phyloP scores from a whole-genome alignment of 1,140 invertebrate species.

The Formica selysi region DNA sequence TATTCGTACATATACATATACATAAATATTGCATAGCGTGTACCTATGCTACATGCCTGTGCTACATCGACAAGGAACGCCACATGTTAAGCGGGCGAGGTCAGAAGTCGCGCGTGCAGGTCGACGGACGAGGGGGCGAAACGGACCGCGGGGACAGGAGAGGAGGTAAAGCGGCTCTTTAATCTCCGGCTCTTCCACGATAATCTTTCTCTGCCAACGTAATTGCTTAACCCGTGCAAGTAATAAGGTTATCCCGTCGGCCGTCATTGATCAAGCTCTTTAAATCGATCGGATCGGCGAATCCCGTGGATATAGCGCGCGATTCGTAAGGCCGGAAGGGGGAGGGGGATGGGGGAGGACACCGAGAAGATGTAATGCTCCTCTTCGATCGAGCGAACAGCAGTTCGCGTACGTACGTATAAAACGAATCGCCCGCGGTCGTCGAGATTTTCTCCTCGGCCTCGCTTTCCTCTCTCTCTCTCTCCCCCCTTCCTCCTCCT shows the following conservation, averaged over 20 bases:
- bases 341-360: not conserved
- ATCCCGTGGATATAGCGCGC: slow-evolving; percentile 15
- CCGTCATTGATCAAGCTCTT: slow-evolving; percentile 63
- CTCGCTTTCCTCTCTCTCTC: not conserved
- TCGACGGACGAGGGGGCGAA: not conserved
- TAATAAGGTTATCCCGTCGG: slow-evolving; percentile 66
- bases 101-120: slow-evolving; percentile 32
- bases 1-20: not conserved
- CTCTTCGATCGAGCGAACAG: slow-evolving; percentile 55
- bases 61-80: not conserved
- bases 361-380: slow-evolving; percentile 44
- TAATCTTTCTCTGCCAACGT: slow-evolving; percentile 72
- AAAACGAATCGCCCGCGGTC: slow-evolving; percentile 43
- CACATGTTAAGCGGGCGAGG: not conserved
- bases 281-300: slow-evolving; percentile 57
- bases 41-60: not conserved
- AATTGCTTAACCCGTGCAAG: slow-evolving; percentile 71
- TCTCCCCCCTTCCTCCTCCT: not conserved
- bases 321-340: slow-evolving; percentile 11
- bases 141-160: slow-evolving; percentile 5
- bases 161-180: slow-evolving; percentile 48
- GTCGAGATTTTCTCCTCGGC: slow-evolving; percentile 47
- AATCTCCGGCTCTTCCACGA: slow-evolving; percentile 65
- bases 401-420: slow-evolving; percentile 42
- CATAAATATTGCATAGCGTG: not conserved